These are phyloP conservation scores for Synanceia verrucosa DNA, from an alignment of 2,797 vertebrate genomes.

Conservation along the genomic window DNA sequence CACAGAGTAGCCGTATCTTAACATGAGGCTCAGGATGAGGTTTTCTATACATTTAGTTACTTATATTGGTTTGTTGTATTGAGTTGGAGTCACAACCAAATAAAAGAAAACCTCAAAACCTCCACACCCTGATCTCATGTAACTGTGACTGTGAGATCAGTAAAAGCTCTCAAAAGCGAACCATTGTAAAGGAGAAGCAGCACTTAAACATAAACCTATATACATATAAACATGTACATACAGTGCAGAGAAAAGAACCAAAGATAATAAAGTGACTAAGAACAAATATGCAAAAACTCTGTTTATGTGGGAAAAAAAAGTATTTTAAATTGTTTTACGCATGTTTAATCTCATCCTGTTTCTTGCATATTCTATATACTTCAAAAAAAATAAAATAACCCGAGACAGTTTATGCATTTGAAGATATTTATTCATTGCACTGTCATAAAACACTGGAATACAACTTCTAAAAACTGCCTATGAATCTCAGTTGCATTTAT, in stretches of 20 bases:
- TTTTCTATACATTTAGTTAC: too few relatives aligned
- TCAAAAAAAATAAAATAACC: slow-evolving; percentile 2
- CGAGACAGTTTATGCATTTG: slow-evolving; percentile 4
- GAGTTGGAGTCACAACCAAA: background rate
- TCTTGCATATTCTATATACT: background rate
- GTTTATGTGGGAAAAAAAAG: too few relatives aligned
- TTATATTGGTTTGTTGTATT: too few relatives aligned
- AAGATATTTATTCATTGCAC: slow-evolving; percentile 66
- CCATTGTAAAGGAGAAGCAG: background rate
- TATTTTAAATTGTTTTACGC: too few relatives aligned
- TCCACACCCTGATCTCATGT: background rate
- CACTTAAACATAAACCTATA: too few relatives aligned
- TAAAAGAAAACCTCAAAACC: background rate
- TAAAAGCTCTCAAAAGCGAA: background rate
- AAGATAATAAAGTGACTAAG: too few relatives aligned
- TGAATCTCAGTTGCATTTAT: slow-evolving; percentile 57
- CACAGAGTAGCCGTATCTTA: too few relatives aligned
- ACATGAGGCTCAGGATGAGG: too few relatives aligned
- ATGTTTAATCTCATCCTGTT: background rate
- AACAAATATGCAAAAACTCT: too few relatives aligned
- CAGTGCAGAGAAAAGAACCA: too few relatives aligned
- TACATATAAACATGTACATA: background rate
- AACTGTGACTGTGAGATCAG: background rate
- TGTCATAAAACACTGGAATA: slow-evolving; percentile 42
- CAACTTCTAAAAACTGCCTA: slow-evolving; percentile 34